These are phyloP conservation scores for Scrobipalpa costella DNA, from an alignment of 2,888 invertebrate species.

Conservation along the genomic window DNA sequence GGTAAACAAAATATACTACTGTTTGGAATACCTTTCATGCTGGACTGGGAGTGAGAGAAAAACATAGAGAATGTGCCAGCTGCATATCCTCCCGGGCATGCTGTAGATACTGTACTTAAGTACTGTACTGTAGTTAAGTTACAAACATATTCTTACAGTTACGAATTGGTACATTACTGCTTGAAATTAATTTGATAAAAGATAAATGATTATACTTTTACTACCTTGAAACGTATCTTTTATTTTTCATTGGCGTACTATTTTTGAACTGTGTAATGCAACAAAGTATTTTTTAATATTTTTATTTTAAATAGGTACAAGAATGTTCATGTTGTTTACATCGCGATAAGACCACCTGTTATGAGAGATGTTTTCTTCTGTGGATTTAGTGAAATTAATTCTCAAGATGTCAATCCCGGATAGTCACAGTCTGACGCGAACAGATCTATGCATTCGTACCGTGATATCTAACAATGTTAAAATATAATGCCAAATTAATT, in stretches of 20 bases:
- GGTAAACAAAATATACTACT: background rate
- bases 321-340: background rate
- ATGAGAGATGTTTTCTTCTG: background rate
- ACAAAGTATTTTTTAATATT: too few species aligned
- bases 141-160: too few species aligned
- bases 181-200: too few species aligned
- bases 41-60: too few species aligned
- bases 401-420: constrained; percentile 32
- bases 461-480: constrained; percentile 18
- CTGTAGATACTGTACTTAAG: too few species aligned
- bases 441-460: constrained; percentile 1
- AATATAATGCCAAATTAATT: constrained; percentile 53
- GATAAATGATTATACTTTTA: too few species aligned
- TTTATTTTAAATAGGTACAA: background rate
- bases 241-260: too few species aligned
- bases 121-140: too few species aligned
- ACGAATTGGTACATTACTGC: too few species aligned
- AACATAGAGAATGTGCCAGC: too few species aligned
- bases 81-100: too few species aligned
- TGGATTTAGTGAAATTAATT: constrained; percentile 28
- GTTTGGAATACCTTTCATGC: background rate
- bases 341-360: background rate
- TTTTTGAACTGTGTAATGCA: too few species aligned
- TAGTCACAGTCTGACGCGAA: constrained; percentile 35
- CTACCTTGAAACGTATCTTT: background rate